Percentiles rank a stretch among this genome's conserved stretches.
These are phyloP conservation scores for Aleiodes leptofemur DNA, from an alignment of 2,888 invertebrate genomes.

Conservation along the genomic window DNA sequence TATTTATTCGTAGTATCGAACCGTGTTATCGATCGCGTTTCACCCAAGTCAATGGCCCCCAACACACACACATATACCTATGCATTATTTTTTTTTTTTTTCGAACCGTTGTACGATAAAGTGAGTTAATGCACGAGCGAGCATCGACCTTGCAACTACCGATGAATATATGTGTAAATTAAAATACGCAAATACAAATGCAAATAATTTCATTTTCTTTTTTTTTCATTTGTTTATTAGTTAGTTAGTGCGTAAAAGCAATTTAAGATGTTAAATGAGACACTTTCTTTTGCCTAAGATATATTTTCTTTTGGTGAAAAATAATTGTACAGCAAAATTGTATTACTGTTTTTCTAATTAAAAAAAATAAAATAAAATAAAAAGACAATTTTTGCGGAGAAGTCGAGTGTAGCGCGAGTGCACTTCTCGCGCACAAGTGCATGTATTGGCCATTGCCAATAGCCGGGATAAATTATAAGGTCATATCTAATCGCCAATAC, in stretches of 20 bases:
- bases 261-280: slow-evolving; percentile 12
- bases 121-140: slow-evolving; percentile 49
- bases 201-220: neutral
- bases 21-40: slow-evolving; percentile 42
- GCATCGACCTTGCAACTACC: slow-evolving; percentile 46
- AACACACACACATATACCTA: neutral
- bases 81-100: slow-evolving; percentile 33
- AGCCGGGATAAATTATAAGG: slow-evolving; percentile 50
- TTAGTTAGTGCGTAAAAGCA: neutral
- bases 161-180: neutral
- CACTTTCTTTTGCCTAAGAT: slow-evolving; percentile 39
- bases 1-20: slow-evolving; percentile 46
- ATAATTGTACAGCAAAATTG: neutral
- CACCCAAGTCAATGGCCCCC: slow-evolving; percentile 45
- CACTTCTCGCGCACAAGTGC: neutral
- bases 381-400: no score
- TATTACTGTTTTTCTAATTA: slow-evolving; percentile 3
- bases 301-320: no score
- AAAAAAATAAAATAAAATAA: neutral
- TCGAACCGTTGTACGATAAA: slow-evolving; percentile 40
- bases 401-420: neutral
- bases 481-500: slow-evolving; percentile 61
- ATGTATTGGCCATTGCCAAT: slow-evolving; percentile 11
- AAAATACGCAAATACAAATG: neutral
- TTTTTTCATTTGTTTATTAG: neutral